phyloP scores from a whole-genome alignment of 2,888 invertebrate species.

The Erannis defoliaria region DNA sequence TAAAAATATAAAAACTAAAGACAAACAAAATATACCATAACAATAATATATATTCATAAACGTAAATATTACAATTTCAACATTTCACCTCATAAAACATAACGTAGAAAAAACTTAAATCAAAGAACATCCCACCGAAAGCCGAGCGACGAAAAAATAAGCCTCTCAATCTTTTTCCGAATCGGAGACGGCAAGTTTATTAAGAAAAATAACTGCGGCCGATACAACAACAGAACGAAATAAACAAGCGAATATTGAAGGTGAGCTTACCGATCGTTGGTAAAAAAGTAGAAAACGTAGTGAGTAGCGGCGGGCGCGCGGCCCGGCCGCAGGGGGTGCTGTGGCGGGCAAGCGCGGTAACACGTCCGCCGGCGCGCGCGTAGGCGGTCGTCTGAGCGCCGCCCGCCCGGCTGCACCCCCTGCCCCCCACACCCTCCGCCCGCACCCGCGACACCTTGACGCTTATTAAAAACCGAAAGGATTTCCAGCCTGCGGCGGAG shows the following conservation, averaged over 20 bases:
- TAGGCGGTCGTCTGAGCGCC: constrained; percentile 36
- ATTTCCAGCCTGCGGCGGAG: constrained; percentile 38
- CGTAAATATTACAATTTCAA: neutral
- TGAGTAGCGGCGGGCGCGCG: constrained; percentile 70
- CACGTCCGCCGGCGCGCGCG: constrained; percentile 68
- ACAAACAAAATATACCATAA: too few relatives aligned
- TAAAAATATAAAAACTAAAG: too few relatives aligned
- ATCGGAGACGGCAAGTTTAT: constrained; percentile 21
- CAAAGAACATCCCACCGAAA: constrained; percentile 1
- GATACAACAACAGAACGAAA: neutral
- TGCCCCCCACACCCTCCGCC: constrained; percentile 40
- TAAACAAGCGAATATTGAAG: neutral
- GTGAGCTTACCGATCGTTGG: constrained; percentile 51
- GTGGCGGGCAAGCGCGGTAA: constrained; percentile 65
- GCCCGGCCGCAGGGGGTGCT: constrained; percentile 85
- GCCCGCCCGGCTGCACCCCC: constrained; percentile 35
- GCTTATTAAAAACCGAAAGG: constrained; percentile 62
- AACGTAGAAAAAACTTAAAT: neutral
- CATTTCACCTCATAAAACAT: neutral
- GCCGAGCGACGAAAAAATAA: constrained; percentile 15
- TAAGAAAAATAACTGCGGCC: constrained; percentile 20
- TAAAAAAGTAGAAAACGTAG: constrained; percentile 52
- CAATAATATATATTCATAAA: too few relatives aligned
- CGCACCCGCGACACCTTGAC: constrained; percentile 55
- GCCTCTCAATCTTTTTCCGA: constrained; percentile 12